Evolutionary conservation across 2,113 vertebrate genomes (phyloP).

Genomic region (Odontesthes bonariensis): DNA sequence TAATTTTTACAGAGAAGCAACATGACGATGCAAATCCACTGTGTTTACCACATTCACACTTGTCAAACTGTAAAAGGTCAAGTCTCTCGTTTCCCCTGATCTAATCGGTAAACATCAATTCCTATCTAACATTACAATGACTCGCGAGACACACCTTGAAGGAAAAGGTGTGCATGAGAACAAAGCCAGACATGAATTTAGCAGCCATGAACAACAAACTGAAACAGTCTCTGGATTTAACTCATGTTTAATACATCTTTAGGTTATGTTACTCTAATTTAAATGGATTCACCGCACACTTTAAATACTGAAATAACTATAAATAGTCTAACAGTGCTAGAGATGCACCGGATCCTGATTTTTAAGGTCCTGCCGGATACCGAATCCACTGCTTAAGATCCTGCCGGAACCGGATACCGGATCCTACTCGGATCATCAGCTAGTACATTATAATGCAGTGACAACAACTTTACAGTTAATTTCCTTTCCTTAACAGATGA

Average conservation of each 20-base stretch:
- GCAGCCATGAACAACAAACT: not conserved
- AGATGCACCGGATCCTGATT: too few relatives aligned
- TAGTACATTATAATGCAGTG: too few relatives aligned
- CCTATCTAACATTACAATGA: conserved; percentile 31
- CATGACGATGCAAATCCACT: conserved; percentile 60
- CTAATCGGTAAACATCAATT: conserved; percentile 74
- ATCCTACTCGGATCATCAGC: too few relatives aligned
- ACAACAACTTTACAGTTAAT: too few relatives aligned
- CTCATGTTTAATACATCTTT: not conserved
- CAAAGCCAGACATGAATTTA: not conserved
- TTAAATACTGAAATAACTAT: not conserved
- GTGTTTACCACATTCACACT: conserved; percentile 74
- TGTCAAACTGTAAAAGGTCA: conserved; percentile 78
- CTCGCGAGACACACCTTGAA: conserved; percentile 25
- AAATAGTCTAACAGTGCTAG: not conserved
- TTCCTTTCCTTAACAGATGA: too few relatives aligned
- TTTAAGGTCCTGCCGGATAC: too few relatives aligned
- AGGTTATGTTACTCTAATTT: not conserved
- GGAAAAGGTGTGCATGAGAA: conserved; percentile 5
- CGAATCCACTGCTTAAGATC: too few relatives aligned
- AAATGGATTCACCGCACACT: not conserved
- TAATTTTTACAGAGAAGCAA: conserved; percentile 48
- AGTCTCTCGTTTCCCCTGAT: conserved; percentile 63
- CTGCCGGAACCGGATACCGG: too few relatives aligned
- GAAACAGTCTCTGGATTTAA: not conserved